Conservation (phyloP, 1,140 invertebrate species). For the Trachelipus rathkii region DNA sequence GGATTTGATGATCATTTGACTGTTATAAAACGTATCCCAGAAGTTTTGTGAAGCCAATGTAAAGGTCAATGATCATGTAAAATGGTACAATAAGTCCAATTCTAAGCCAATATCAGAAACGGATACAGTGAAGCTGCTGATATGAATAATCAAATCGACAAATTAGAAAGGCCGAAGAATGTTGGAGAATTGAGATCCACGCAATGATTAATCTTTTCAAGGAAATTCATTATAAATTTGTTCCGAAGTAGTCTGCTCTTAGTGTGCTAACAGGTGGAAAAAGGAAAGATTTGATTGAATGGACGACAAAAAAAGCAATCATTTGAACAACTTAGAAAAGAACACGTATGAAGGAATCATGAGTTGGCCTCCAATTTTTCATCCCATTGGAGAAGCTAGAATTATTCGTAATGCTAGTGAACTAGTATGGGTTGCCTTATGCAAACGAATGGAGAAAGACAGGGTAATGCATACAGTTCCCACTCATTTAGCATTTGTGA, state of each 20-base stretch:
- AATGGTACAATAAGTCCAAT: neutral
- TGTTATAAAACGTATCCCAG: too few relatives aligned
- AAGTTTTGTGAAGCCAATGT: too few relatives aligned
- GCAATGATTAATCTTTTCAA: conserved; percentile 14
- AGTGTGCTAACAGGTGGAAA: neutral
- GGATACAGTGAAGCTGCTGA: neutral
- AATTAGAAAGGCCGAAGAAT: neutral
- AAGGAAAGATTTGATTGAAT: neutral
- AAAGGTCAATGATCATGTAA: too few relatives aligned
- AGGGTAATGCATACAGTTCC: neutral
- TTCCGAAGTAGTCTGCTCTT: neutral
- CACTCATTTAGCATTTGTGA: conserved; percentile 8
- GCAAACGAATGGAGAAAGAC: neutral
- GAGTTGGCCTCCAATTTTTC: conserved; percentile 1
- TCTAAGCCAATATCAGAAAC: too few relatives aligned
- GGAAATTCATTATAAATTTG: conserved; percentile 17
- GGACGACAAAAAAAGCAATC: neutral
- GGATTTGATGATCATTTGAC: too few relatives aligned
- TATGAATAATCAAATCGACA: too few relatives aligned
- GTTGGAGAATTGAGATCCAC: neutral
- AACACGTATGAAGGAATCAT: neutral
- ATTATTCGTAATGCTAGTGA: neutral
- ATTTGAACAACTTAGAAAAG: conserved; percentile 16
- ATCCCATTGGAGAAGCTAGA: neutral
- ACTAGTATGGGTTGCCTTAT: neutral